Evolutionary conservation across 2,113 vertebrate genomes (phyloP).

Genomic region (Perca schrenkii): DNA sequence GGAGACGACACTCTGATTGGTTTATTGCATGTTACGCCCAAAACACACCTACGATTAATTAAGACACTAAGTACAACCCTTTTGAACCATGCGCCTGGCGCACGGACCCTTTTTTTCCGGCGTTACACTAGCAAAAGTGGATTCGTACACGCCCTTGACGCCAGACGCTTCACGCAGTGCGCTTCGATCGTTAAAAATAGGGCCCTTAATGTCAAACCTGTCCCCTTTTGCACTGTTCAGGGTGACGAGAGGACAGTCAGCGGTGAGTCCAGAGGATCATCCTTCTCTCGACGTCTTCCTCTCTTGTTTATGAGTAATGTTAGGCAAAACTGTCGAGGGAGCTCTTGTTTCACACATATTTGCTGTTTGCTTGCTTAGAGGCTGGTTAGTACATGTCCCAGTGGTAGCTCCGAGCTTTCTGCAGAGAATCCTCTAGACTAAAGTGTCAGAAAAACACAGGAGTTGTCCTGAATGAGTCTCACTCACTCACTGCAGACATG

Average conservation of each 20-base stretch:
- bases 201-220: not conserved
- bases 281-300: not conserved
- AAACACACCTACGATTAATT: no score
- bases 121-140: no score
- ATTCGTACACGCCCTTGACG: no score
- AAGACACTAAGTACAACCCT: no score
- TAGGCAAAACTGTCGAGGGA: conserved; percentile 17
- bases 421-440: conserved; percentile 10
- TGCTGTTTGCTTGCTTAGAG: not conserved
- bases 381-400: conserved; percentile 38
- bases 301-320: not conserved
- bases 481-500: conserved; percentile 41
- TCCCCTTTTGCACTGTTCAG: not conserved
- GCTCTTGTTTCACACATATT: conserved; percentile 29
- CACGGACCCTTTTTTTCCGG: no score
- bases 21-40: no score
- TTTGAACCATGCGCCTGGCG: no score
- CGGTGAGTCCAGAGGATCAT: not conserved
- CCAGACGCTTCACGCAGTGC: no score
- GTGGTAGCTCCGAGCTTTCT: not conserved
- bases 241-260: not conserved
- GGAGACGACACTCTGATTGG: no score
- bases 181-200: no score
- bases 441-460: conserved; percentile 28
- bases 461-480: conserved; percentile 17